Percentiles rank a stretch among this genome's conserved stretches.
phyloP scores from a whole-genome alignment of 2,888 invertebrate species.

The Lysandra coridon region DNA sequence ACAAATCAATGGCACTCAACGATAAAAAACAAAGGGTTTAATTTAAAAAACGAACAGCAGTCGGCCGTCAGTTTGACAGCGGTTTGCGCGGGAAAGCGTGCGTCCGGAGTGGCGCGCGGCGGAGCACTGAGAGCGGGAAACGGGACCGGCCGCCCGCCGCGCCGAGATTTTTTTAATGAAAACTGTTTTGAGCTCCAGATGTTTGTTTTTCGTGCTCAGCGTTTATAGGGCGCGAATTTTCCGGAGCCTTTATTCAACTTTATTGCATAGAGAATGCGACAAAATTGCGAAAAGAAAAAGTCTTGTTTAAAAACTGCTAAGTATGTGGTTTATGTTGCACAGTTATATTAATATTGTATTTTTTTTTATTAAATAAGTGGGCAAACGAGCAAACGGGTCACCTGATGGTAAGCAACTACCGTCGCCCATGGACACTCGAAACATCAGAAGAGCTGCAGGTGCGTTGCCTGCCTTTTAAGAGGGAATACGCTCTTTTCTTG shows the following conservation, averaged over 20 bases:
- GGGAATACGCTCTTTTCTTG: too few relatives aligned
- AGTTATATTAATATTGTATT: too few relatives aligned
- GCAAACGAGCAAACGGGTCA: too few relatives aligned
- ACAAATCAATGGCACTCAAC: slow-evolving; percentile 33
- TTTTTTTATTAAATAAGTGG: too few relatives aligned
- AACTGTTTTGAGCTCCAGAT: slow-evolving; percentile 41
- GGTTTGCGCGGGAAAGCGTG: slow-evolving; percentile 49
- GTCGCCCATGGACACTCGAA: too few relatives aligned
- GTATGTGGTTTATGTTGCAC: too few relatives aligned
- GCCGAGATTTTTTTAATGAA: slow-evolving; percentile 47
- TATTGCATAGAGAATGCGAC: slow-evolving; percentile 18
- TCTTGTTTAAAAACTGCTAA: too few relatives aligned
- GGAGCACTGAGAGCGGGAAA: slow-evolving; percentile 54
- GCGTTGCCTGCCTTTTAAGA: too few relatives aligned
- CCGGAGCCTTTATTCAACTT: slow-evolving; percentile 34
- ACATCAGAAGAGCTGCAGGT: too few relatives aligned
- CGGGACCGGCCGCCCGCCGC: slow-evolving; percentile 45
- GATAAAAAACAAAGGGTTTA: slow-evolving; percentile 32
- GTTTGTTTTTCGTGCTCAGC: slow-evolving; percentile 48
- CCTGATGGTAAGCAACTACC: too few relatives aligned
- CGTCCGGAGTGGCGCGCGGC: slow-evolving; percentile 45
- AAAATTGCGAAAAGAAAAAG: neutral
- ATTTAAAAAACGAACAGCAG: slow-evolving; percentile 32
- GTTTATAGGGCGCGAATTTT: slow-evolving; percentile 43
- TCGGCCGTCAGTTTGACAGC: slow-evolving; percentile 42